Evolutionary conservation across 2,797 vertebrate genomes (phyloP), one percentile per base, ranked within the genome.

Genomic region (Sylvilagus floridanus): DNA sequence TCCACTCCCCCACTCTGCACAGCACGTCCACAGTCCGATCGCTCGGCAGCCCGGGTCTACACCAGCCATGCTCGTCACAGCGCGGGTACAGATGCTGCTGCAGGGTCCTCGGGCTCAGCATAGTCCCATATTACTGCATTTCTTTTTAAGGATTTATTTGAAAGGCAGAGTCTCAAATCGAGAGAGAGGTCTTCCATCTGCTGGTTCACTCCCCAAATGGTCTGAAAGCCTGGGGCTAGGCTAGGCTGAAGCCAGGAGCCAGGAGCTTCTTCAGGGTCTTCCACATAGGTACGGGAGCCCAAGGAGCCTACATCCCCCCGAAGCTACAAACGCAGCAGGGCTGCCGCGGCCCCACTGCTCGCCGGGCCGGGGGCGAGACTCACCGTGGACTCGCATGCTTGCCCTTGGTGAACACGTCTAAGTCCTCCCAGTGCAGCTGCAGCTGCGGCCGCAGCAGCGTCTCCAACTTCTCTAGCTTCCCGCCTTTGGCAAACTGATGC

Each of bases 381-480:
- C 98, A 99, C 98, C 98, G 65, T 95, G 97, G 97, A 97, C 96
- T 97, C 96, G 98, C 96, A 81, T 97, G 97, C 95, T 97, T 0
- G 78, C 98, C 98, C 97, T 96, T 98, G 60, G 97, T 32, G 66
- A 98, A 99, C 93, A 98, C 97, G 6, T 96, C 98, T 35, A 98
- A 98, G 19, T 98, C 98, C n/a, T 98, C 98, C 98, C 98, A 98
- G 92, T 98, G 98, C 24, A 98, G 96, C 88, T 98, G 96, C 69
- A 99, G 65, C 92, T 99, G 98, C 54, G 98, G 98, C 76, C 98
- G 95, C 96, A 99, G 72, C 60, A 98, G 97, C 81, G 97, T 98
- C 96, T 98, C 98, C 96, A 99, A 91, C 50, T 98, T 98, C 96
- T 98, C 98, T 26, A 98, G 96, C 96, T 98, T 98, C n/a, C 98